phyloP scores from a whole-genome alignment of 1,140 invertebrate species.

The Magallana angulata region DNA sequence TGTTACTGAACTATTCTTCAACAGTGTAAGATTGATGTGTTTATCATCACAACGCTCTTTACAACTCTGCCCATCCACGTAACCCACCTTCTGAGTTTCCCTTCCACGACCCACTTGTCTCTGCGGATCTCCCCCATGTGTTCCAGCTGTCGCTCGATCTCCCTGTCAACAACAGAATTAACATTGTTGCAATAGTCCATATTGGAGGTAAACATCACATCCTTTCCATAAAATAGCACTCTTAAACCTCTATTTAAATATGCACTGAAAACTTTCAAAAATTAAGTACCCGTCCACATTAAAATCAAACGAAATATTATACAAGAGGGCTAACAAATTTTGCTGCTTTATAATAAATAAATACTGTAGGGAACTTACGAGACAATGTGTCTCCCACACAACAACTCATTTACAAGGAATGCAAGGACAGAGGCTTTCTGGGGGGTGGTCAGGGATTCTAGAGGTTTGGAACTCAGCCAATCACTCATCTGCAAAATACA shows the following conservation, averaged over 20 bases:
- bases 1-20: too few relatives aligned
- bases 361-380: conserved; percentile 64
- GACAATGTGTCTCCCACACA: conserved; percentile 93
- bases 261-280: too few relatives aligned
- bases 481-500: conserved; percentile 83
- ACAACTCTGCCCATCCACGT: too few relatives aligned
- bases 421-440: conserved; percentile 92
- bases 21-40: too few relatives aligned
- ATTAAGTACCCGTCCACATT: too few relatives aligned
- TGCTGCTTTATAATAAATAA: too few relatives aligned
- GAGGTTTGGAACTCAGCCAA: conserved; percentile 82
- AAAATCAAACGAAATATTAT: too few relatives aligned
- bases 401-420: conserved; percentile 94
- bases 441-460: conserved; percentile 90
- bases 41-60: too few relatives aligned
- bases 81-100: conserved; percentile 91
- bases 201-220: too few relatives aligned
- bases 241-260: too few relatives aligned
- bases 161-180: conserved; percentile 63
- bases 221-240: too few relatives aligned
- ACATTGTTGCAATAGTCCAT: not conserved
- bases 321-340: too few relatives aligned
- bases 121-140: conserved; percentile 79
- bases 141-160: conserved; percentile 82
- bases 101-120: conserved; percentile 85